These are phyloP conservation scores for Illadopsis cleaveri DNA, from an alignment of 2,113 vertebrate genomes.

Conservation along the genomic window DNA sequence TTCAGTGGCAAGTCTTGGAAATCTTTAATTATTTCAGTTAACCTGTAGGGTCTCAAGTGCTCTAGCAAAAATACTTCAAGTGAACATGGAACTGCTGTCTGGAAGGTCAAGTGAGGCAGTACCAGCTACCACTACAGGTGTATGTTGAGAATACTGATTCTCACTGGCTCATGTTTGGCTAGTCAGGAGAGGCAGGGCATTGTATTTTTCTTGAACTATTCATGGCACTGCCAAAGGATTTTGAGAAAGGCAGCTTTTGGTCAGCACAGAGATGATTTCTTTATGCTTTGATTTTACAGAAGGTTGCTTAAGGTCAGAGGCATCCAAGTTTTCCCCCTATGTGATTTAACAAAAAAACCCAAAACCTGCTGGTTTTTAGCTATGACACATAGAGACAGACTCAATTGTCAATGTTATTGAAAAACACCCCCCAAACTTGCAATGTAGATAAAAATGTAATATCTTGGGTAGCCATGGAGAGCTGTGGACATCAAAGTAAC, in stretches of 20 bases:
- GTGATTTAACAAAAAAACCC: not conserved
- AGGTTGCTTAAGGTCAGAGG: not conserved
- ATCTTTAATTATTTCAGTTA: not conserved
- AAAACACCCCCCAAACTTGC: not conserved
- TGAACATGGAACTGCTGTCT: not conserved
- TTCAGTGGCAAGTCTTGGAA: not conserved
- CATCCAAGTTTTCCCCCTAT: not conserved
- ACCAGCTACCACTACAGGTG: not conserved
- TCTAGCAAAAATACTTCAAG: not conserved
- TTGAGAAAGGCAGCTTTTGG: not conserved
- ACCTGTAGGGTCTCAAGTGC: not conserved
- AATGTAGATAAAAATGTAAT: not conserved
- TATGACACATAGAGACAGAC: not conserved
- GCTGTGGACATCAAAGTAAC: not conserved
- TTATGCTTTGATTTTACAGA: not conserved
- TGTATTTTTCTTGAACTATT: not conserved
- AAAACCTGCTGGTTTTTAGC: not conserved
- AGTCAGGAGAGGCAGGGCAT: not conserved
- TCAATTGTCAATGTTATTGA: accelerated
- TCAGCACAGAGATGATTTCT: not conserved
- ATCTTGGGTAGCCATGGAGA: no score
- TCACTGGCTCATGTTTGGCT: not conserved
- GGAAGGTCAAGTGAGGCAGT: not conserved
- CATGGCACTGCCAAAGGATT: not conserved
- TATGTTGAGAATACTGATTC: not conserved